These are phyloP conservation scores for Leguminivora glycinivorella DNA, from an alignment of 1,140 invertebrate genomes.

Conservation along the genomic window DNA sequence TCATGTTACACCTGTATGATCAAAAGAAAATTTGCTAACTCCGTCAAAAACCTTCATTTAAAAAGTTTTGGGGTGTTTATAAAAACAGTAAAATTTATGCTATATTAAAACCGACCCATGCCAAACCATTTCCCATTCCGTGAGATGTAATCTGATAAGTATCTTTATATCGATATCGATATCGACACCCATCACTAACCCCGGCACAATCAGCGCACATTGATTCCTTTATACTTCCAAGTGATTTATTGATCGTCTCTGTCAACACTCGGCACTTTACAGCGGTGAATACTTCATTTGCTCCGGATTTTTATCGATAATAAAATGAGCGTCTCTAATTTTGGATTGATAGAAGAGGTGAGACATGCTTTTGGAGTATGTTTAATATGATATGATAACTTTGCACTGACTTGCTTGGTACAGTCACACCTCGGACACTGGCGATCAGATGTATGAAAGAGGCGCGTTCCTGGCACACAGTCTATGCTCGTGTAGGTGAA, in stretches of 20 bases:
- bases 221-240: conserved; percentile 70
- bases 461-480: too few relatives aligned
- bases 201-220: conserved; percentile 77
- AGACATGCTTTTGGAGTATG: background rate
- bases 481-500: too few relatives aligned
- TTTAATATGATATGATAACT: too few relatives aligned
- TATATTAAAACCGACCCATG: background rate
- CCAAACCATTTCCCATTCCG: background rate
- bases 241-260: conserved; percentile 78
- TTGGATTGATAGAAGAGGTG: conserved; percentile 12
- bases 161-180: conserved; percentile 50
- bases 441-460: too few relatives aligned
- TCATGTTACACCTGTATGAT: too few relatives aligned
- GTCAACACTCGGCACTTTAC: conserved; percentile 74
- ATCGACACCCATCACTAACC: conserved; percentile 51
- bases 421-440: too few relatives aligned
- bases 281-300: conserved; percentile 76
- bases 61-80: too few relatives aligned
- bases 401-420: too few relatives aligned
- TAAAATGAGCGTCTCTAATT: conserved; percentile 46
- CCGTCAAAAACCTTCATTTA: too few relatives aligned
- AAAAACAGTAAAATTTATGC: too few relatives aligned
- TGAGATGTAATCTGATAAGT: too few relatives aligned
- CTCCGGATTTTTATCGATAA: conserved; percentile 78
- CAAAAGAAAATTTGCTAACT: too few relatives aligned